A percentile compares a stretch with the other conserved stretches of the same genome.
These are phyloP conservation scores for Actenoides lindsayi DNA, from an alignment of 2,113 vertebrate genomes.

Conservation along the genomic window DNA sequence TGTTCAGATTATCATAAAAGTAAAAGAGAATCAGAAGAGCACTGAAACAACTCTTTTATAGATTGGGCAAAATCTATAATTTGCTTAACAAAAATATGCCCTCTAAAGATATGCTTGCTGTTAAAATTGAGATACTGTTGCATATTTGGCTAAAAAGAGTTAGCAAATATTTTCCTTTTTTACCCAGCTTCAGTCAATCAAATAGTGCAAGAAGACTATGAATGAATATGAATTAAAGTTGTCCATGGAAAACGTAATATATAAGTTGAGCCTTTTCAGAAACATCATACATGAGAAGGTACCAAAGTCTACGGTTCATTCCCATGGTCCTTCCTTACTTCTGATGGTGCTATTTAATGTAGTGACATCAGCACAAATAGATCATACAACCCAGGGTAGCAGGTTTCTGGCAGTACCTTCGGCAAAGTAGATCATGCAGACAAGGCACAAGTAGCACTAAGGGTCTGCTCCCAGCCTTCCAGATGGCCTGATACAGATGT, in stretches of 20 bases:
- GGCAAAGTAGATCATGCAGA: fast-evolving
- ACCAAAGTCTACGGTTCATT: not conserved
- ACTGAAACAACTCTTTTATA: conserved; percentile 32
- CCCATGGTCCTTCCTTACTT: not conserved
- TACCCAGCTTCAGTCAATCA: conserved; percentile 22
- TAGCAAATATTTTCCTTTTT: conserved; percentile 20
- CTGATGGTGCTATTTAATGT: not conserved
- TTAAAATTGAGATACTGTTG: not conserved
- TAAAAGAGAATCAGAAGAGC: conserved; percentile 40
- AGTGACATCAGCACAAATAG: not conserved
- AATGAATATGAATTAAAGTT: not conserved
- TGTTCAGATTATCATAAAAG: conserved; percentile 50
- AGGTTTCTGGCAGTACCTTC: not conserved
- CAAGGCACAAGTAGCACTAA: not conserved
- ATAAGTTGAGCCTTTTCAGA: not conserved
- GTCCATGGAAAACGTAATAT: not conserved
- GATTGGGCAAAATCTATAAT: conserved; percentile 19
- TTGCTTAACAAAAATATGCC: conserved; percentile 45
- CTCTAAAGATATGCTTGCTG: conserved; percentile 1
- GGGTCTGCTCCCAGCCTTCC: not conserved
- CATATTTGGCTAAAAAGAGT: not conserved
- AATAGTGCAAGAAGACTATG: not conserved
- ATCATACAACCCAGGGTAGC: not conserved
- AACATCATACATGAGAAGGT: not conserved
- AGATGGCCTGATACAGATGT: not conserved